These are phyloP conservation scores for Calliopsis andreniformis DNA, from an alignment of 1,140 invertebrate genomes.

Conservation along the genomic window DNA sequence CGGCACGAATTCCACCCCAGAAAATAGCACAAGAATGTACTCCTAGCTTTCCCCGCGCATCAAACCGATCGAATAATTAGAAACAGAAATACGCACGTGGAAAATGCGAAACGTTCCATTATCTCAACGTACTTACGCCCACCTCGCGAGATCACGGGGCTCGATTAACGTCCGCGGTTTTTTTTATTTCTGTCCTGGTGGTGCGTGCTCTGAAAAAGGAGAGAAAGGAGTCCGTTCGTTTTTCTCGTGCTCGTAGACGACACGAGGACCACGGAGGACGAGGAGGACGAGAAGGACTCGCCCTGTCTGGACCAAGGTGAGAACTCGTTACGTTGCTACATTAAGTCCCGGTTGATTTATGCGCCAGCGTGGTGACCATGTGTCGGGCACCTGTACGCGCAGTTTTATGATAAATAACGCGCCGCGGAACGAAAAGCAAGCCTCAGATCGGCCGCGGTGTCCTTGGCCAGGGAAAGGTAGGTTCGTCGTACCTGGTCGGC, in stretches of 20 bases:
- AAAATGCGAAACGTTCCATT: constrained; percentile 33
- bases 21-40: no score
- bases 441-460: constrained; percentile 20
- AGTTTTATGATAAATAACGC: constrained; percentile 55
- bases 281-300: constrained; percentile 16
- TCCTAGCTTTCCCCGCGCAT: no score
- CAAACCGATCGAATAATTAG: neutral
- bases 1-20: no score
- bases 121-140: constrained; percentile 42
- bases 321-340: constrained; percentile 56
- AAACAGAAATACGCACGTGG: neutral
- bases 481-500: constrained; percentile 44
- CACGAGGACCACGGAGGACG: constrained; percentile 23
- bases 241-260: constrained; percentile 53
- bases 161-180: constrained; percentile 13
- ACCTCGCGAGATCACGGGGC: constrained; percentile 19
- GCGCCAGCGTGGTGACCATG: constrained; percentile 35
- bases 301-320: constrained; percentile 39
- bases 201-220: constrained; percentile 51
- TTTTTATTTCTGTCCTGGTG: neutral
- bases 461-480: constrained; percentile 69
- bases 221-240: constrained; percentile 57
- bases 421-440: constrained; percentile 51
- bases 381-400: constrained; percentile 48
- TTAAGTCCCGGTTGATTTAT: constrained; percentile 62